phyloP scores from a whole-genome alignment of 2,113 vertebrate genomes.

The Hypocryptadius cinnamomeus region DNA sequence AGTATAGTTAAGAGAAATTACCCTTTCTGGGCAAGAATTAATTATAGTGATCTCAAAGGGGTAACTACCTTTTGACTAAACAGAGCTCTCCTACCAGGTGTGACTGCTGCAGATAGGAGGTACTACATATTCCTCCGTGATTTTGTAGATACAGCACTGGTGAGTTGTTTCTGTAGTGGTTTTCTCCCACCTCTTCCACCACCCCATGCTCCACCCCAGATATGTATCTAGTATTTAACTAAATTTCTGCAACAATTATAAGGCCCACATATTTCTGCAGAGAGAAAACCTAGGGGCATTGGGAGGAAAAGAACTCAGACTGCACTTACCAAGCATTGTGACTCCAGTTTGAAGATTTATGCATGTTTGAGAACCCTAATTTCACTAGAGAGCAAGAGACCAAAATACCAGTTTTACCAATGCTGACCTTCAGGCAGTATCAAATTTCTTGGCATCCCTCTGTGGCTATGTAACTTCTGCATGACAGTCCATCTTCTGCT shows the following conservation, averaged over 20 bases:
- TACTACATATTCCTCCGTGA: not conserved
- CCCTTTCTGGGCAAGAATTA: not conserved
- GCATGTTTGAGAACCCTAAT: not conserved
- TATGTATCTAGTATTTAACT: not conserved
- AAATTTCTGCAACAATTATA: not conserved
- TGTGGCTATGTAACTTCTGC: not conserved
- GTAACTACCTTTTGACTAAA: not conserved
- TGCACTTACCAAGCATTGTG: not conserved
- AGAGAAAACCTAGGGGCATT: not conserved
- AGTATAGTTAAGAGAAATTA: not conserved
- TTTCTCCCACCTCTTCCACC: not conserved
- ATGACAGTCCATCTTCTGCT: not conserved
- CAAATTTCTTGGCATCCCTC: not conserved
- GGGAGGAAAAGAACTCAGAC: not conserved
- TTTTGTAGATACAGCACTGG: not conserved
- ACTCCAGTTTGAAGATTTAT: not conserved
- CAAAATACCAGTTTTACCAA: not conserved
- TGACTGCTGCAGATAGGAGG: not conserved
- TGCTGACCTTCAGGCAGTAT: not conserved
- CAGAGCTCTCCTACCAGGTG: not conserved
- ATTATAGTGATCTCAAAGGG: not conserved
- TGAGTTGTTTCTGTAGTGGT: not conserved
- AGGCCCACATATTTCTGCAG: not conserved
- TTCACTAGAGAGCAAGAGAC: not conserved
- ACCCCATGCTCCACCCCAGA: accelerated